Evolutionary conservation across 2,113 vertebrate species (phyloP).

Genomic region (Emydocephalus ijimae): DNA sequence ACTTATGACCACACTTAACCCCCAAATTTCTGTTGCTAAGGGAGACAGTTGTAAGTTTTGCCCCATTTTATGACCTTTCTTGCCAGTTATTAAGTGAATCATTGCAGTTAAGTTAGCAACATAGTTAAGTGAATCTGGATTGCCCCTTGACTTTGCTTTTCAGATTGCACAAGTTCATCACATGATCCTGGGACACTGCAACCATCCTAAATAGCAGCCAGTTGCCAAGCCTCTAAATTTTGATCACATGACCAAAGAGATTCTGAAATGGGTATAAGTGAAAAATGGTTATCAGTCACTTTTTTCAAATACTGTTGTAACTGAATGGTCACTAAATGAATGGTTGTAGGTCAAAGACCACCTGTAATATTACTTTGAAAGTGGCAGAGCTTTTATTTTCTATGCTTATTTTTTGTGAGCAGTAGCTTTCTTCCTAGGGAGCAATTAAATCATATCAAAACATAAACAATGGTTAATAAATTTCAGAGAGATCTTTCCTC

Average conservation of each 20-base stretch:
- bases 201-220: background rate
- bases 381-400: background rate
- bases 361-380: background rate
- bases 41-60: background rate
- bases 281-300: background rate
- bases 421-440: constrained; percentile 7
- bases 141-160: background rate
- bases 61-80: background rate
- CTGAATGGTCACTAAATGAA: background rate
- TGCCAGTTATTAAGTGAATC: background rate
- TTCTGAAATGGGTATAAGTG: background rate
- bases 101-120: background rate
- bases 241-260: background rate
- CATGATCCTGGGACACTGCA: background rate
- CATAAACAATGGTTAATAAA: background rate
- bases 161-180: background rate
- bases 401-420: background rate
- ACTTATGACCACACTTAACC: background rate
- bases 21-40: background rate
- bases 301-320: background rate
- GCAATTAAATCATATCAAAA: background rate
- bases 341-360: background rate
- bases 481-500: background rate
- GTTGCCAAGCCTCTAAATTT: background rate
- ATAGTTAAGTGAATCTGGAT: background rate